Conservation (phyloP, 2,113 vertebrate genomes). For the Euleptes europaea region DNA sequence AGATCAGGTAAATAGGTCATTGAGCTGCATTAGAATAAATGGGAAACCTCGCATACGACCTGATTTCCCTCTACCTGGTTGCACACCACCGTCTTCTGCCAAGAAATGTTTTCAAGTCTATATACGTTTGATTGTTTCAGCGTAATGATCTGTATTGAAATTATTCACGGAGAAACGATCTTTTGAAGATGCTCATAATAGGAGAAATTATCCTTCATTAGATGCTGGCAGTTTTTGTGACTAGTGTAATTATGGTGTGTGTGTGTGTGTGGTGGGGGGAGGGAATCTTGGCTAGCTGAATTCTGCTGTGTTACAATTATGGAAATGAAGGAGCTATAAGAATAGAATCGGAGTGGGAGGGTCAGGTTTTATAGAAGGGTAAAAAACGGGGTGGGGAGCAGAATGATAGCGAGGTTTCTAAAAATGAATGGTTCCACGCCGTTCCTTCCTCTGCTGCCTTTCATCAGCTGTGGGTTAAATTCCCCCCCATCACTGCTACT, state of each 20-base stretch:
- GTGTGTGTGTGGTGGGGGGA: constrained; percentile 61
- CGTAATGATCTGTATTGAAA: constrained; percentile 75
- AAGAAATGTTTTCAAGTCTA: constrained; percentile 55
- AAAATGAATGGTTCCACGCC: constrained; percentile 60
- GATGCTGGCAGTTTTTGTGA: constrained; percentile 77
- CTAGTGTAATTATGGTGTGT: constrained; percentile 77
- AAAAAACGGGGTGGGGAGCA: constrained; percentile 29
- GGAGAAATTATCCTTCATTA: constrained; percentile 83
- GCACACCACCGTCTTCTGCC: constrained; percentile 47
- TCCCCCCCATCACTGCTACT: constrained; percentile 45
- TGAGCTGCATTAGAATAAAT: too few relatives aligned
- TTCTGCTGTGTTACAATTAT: constrained; percentile 77
- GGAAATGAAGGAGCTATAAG: constrained; percentile 72
- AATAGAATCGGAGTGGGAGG: constrained; percentile 77
- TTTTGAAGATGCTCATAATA: constrained; percentile 75
- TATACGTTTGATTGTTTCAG: constrained; percentile 65
- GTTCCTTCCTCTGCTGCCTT: constrained; percentile 45
- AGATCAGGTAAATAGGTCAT: too few relatives aligned
- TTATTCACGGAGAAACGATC: constrained; percentile 77
- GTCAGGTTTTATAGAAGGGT: constrained; percentile 69
- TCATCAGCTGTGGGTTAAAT: constrained; percentile 37
- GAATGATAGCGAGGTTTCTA: constrained; percentile 57
- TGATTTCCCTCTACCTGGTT: neutral
- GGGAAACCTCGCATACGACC: neutral
- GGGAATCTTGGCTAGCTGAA: constrained; percentile 72